Evolutionary conservation across 2,888 invertebrate genomes (phyloP), one percentile per base, ranked within the genome.

Genomic region (Koerneria pararmatus): DNA sequence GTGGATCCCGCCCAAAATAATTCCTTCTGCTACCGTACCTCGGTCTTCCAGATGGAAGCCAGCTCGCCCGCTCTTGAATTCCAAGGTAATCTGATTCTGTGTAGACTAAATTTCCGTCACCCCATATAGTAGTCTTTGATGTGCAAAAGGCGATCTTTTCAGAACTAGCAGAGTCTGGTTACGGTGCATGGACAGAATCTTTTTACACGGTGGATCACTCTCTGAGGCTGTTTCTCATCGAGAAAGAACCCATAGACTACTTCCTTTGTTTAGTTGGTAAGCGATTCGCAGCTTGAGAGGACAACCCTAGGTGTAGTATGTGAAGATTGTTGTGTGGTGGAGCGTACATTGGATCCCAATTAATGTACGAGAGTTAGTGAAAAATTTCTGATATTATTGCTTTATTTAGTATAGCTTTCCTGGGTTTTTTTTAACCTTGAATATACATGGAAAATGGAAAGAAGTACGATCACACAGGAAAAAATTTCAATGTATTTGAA

Each of bases 151-250:
- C 46, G 11, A n/a, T n/a, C n/a, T n/a, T n/a, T n/a, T n/a, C n/a
- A n/a, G 69, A 69, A 22, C 34, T 69, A 29, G 59, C 65, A 57
- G 72, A 69, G 31, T 48, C 54, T 24, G 58, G 53, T 22, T 80
- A 77, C 62, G 78, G 80, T 11, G 78, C 80, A 31, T 80, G 78
- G 77, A 74, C 75, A 48, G 79, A 78, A 59, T 78, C 80, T 2
- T 65, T 71, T 27, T 80, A 77, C 71, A 63, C 68, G 1, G 67
- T 71, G 8, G 69, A 71, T 41, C 22, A 27, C 31, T 59, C 66
- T 15, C 69, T 80, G n/a, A 74, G 72, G 24, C 32, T 80, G 48
- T 80, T 74, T 60, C 65, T 80, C 31, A 71, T 77, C 46, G 73
- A 76, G 62, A 70, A 71, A 32, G 2, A 46, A 29, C 54, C 54